These are phyloP conservation scores for Porites divaricata DNA, from an alignment of 92 coral and sea anemone species.

Conservation along the genomic window DNA sequence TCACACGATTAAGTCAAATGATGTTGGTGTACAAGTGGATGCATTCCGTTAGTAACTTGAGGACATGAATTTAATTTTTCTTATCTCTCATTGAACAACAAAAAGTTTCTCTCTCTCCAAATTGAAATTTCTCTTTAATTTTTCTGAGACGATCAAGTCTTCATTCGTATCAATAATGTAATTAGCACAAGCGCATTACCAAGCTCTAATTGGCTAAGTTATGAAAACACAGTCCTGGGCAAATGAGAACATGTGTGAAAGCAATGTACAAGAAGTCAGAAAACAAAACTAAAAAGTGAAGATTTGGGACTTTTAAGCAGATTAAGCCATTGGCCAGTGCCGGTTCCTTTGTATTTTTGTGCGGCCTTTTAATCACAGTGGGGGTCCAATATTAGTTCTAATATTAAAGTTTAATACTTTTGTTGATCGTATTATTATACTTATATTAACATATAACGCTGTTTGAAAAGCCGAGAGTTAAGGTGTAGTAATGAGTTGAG, in stretches of 20 bases:
- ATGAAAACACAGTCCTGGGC: not conserved
- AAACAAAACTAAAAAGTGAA: not conserved
- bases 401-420: not conserved
- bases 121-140: too few relatives aligned
- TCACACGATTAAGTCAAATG: too few relatives aligned
- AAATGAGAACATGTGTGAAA: not conserved
- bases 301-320: not conserved
- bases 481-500: too few relatives aligned
- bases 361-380: conserved; percentile 1
- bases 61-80: too few relatives aligned
- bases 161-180: not conserved
- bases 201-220: not conserved
- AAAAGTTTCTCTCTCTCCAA: too few relatives aligned
- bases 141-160: too few relatives aligned
- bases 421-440: not conserved
- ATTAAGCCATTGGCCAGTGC: not conserved
- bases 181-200: not conserved
- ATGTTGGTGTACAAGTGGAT: too few relatives aligned
- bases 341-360: not conserved
- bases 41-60: too few relatives aligned
- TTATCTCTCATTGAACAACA: too few relatives aligned
- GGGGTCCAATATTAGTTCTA: not conserved
- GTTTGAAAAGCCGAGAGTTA: not conserved
- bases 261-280: not conserved
- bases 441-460: not conserved